phyloP scores from a whole-genome alignment of 2,888 invertebrate species.

The Amblyteles armatorius region DNA sequence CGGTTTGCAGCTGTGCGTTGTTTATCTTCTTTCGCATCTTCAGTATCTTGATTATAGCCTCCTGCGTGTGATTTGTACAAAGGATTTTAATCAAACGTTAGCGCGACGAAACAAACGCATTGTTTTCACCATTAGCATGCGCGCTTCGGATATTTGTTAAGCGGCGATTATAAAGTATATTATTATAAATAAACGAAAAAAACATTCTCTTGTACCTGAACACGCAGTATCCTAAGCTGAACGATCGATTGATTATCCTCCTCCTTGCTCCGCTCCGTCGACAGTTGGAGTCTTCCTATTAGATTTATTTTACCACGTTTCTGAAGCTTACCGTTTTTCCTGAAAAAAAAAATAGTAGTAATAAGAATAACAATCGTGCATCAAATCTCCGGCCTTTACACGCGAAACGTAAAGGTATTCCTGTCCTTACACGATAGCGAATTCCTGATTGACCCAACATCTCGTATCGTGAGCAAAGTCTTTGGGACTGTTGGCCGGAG shows the following conservation, averaged over 20 bases:
- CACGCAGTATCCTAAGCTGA: conserved; percentile 96
- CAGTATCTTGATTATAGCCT: conserved; percentile 99
- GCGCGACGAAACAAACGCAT: too few species aligned
- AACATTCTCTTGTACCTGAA: conserved; percentile 85
- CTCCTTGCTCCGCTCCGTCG: conserved; percentile 97
- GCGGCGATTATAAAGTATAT: not conserved
- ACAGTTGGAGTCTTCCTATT: conserved; percentile 97
- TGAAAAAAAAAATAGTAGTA: conserved; percentile 74
- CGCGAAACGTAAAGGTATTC: conserved; percentile 11
- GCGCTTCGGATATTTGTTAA: conserved; percentile 1
- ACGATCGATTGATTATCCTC: conserved; percentile 99
- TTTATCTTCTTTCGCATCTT: conserved; percentile 98
- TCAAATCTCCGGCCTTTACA: not conserved
- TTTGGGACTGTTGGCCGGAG: conserved; percentile 94
- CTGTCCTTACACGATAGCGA: conserved; percentile 89
- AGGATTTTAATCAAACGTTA: conserved; percentile 12
- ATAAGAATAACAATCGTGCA: not conserved
- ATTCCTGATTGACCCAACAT: conserved; percentile 99
- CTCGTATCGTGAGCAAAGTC: conserved; percentile 96
- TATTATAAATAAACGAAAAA: conserved; percentile 21
- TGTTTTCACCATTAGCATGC: conserved; percentile 18
- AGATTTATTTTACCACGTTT: conserved; percentile 98
- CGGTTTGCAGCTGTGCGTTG: conserved; percentile 98
- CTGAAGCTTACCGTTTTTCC: conserved; percentile 98
- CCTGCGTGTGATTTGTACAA: conserved; percentile 86